These are phyloP conservation scores for Isurus oxyrinchus DNA, from an alignment of 2,113 vertebrate species.

Conservation along the genomic window DNA sequence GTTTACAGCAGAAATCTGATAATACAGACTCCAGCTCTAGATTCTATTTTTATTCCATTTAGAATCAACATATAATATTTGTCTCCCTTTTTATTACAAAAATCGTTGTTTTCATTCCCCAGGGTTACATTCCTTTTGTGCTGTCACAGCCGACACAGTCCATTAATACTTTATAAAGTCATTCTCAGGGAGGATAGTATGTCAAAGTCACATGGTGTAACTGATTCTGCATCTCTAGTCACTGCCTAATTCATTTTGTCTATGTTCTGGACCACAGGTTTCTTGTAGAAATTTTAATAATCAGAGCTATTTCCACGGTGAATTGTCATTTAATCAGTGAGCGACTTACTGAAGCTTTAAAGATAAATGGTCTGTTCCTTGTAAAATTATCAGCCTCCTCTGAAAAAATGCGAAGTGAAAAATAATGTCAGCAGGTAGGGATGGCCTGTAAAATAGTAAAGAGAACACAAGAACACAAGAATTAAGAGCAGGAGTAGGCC, in stretches of 20 bases:
- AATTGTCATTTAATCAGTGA: conserved; percentile 42
- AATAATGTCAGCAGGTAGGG: neutral
- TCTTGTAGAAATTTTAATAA: conserved; percentile 40
- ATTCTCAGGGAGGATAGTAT: conserved; percentile 44
- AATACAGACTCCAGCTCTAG: conserved; percentile 22
- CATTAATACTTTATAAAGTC: conserved; percentile 49
- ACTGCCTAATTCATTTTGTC: conserved; percentile 40
- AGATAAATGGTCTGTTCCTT: neutral
- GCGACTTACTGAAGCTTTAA: conserved; percentile 36
- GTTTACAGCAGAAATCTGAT: neutral
- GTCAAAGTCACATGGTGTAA: conserved; percentile 45
- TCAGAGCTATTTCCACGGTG: conserved; percentile 37
- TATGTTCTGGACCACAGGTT: conserved; percentile 39
- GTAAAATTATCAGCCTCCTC: conserved; percentile 6
- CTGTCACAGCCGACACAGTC: conserved; percentile 42
- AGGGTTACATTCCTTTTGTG: conserved; percentile 41
- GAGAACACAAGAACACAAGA: neutral
- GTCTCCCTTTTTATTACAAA: conserved; percentile 36
- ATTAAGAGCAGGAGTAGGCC: too few relatives aligned
- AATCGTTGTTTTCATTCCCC: conserved; percentile 39
- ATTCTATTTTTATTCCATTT: conserved; percentile 40
- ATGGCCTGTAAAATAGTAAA: neutral
- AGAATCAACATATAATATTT: conserved; percentile 40
- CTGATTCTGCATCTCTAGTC: conserved; percentile 42
- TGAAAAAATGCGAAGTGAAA: neutral